Percentiles rank a stretch among this genome's conserved stretches.
Conservation (phyloP, 2,888 invertebrate species). For the Drosophila austrosaltans region DNA sequence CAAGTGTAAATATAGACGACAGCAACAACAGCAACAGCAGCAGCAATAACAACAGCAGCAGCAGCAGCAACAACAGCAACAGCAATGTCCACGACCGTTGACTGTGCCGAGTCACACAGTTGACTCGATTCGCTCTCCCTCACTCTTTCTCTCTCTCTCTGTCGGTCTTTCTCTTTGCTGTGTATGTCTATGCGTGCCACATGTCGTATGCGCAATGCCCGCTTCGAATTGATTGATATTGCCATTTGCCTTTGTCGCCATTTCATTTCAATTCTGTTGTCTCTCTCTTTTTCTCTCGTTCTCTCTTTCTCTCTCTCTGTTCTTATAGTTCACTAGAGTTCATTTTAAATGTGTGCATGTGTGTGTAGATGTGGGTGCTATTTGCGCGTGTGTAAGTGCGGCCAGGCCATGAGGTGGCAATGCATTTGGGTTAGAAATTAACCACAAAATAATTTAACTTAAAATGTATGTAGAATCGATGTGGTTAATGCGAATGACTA, state of each 20-base stretch:
- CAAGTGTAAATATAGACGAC: slow-evolving; percentile 80
- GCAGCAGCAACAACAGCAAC: slow-evolving; percentile 27
- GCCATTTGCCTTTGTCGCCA: slow-evolving; percentile 67
- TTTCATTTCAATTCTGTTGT: slow-evolving; percentile 53
- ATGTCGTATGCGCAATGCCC: slow-evolving; percentile 30
- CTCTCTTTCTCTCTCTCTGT: background rate
- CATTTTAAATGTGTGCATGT: slow-evolving; percentile 38
- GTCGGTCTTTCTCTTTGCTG: background rate
- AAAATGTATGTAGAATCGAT: background rate
- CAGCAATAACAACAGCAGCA: slow-evolving; percentile 31
- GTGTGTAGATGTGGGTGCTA: slow-evolving; percentile 14
- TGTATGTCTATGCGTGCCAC: slow-evolving; percentile 16
- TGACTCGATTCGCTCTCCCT: slow-evolving; percentile 5
- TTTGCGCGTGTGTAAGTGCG: slow-evolving; percentile 23
- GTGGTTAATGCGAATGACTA: background rate
- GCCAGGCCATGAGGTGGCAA: slow-evolving; percentile 74
- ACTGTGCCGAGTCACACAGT: slow-evolving; percentile 64
- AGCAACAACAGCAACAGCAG: slow-evolving; percentile 51
- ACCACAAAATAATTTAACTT: slow-evolving; percentile 4
- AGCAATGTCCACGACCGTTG: slow-evolving; percentile 74
- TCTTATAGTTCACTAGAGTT: slow-evolving; percentile 66
- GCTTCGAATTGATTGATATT: slow-evolving; percentile 50
- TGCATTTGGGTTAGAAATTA: slow-evolving; percentile 3
- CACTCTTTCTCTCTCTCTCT: slow-evolving; percentile 25
- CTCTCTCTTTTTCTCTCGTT: background rate